Conservation (phyloP, 2,888 invertebrate genomes). For the Scaptomyza caliginosa region DNA sequence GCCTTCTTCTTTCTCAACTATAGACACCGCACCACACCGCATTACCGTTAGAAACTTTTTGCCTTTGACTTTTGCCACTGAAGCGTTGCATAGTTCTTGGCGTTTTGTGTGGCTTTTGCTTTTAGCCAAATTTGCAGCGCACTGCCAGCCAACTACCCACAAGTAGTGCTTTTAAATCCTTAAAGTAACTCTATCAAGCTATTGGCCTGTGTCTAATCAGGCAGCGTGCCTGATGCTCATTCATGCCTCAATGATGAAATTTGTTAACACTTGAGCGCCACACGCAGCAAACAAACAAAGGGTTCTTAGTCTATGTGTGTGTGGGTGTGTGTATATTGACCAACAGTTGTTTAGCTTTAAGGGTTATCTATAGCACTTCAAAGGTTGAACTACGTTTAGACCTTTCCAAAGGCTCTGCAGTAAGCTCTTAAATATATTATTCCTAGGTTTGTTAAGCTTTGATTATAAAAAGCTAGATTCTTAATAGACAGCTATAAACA, state of each 20-base stretch:
- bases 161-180: slow-evolving; percentile 45
- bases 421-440: too few relatives aligned
- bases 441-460: too few relatives aligned
- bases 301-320: not conserved
- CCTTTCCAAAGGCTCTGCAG: slow-evolving; percentile 1
- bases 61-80: slow-evolving; percentile 58
- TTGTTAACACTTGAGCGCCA: slow-evolving; percentile 70
- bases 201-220: slow-evolving; percentile 63
- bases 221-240: slow-evolving; percentile 61
- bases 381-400: slow-evolving; percentile 12
- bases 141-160: not conserved
- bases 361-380: slow-evolving; percentile 25
- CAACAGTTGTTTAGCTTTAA: slow-evolving; percentile 18
- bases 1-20: slow-evolving; percentile 48
- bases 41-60: slow-evolving; percentile 41
- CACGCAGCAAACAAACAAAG: slow-evolving; percentile 38
- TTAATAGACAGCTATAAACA: too few relatives aligned
- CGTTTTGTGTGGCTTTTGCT: slow-evolving; percentile 72
- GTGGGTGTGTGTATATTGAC: slow-evolving; percentile 5
- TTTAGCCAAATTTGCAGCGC: slow-evolving; percentile 61
- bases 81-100: slow-evolving; percentile 63
- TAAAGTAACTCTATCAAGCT: slow-evolving; percentile 25
- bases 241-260: slow-evolving; percentile 76
- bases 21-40: not conserved
- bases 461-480: too few relatives aligned